Base-by-base conservation (phyloP, 2,888 invertebrate species). In the Amiota minor region DNA sequence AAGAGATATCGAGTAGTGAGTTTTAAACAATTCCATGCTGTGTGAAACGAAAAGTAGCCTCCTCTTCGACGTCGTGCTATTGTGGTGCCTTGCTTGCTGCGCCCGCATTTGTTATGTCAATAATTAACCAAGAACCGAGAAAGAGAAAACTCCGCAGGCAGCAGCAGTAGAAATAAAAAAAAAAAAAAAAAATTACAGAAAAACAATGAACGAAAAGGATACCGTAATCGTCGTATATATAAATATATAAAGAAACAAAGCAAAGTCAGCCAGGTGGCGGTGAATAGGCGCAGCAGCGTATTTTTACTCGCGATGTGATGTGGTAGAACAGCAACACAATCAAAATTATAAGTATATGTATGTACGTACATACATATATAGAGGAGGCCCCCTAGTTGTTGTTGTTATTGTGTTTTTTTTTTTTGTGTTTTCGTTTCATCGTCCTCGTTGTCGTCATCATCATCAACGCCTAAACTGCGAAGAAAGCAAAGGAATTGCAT, bases 21-120 rank as follows among this genome's bases (percentile, higher is more conserved):
- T 35, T 35, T 35, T 35, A 35, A 35, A 35, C 35, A 35, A 35
- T 35, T 35, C 35, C 35, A 35, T 35, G 35, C 35, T 35, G 35
- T 35, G 35, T 6, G 35, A 35, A 35, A 35, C 35, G 35, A 35
- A 35, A 35, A 35, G 35, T 35, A 35, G 35, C 35, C 35, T 35
- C 35, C 35, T 35, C 35, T 6, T 35, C 6, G 2, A 6, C 35
- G 35, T 23, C 3, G 23, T 23, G 2, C 2, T 53, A 12, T 11
- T 14, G 53, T 53, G n/a, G 65, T 18, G 69, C 3, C 53, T 67
- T 46, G 49, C 50, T 79, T 70, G 62, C 53, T 23, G 68, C 71
- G 62, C 71, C 76, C 77, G 74, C 79, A 79, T 82, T 83, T 83
- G 83, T 83, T 83, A 83, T 83, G 83, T 83, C 83, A 83, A 83